Percentiles rank a stretch among this genome's conserved stretches.
Evolutionary conservation across 2,113 vertebrate genomes (phyloP).

Genomic region (Barnardius zonarius): DNA sequence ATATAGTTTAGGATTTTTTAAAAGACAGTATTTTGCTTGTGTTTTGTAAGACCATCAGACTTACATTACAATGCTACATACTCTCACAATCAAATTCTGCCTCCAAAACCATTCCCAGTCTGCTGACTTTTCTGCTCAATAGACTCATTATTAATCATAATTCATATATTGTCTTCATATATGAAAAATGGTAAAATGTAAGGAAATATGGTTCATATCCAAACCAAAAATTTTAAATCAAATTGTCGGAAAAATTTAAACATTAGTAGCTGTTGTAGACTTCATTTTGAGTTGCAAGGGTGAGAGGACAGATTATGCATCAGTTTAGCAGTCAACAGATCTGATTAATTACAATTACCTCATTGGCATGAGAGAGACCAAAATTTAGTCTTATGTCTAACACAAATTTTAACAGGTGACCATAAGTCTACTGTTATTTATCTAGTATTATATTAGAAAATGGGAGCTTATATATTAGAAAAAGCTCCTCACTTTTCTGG

Average conservation of each 20-base stretch:
- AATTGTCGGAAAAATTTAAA: not conserved
- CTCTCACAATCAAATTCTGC: not conserved
- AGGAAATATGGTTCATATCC: not conserved
- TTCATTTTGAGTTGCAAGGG: not conserved
- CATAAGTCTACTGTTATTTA: not conserved
- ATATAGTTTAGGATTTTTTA: not conserved
- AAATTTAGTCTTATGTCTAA: not conserved
- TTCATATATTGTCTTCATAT: not conserved
- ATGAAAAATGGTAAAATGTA: not conserved
- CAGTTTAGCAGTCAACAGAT: not conserved
- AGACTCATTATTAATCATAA: not conserved
- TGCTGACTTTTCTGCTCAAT: not conserved
- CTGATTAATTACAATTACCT: not conserved
- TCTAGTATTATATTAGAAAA: not conserved
- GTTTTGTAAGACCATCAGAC: not conserved
- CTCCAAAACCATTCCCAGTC: not conserved
- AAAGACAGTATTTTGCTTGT: not conserved
- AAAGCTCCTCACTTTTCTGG: not conserved
- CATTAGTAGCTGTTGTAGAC: not conserved
- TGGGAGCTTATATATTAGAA: not conserved
- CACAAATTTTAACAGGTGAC: not conserved
- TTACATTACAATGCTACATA: not conserved
- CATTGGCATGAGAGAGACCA: not conserved
- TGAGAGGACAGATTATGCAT: not conserved
- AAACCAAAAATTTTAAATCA: not conserved